phyloP scores from a whole-genome alignment of 2,113 vertebrate species.

The Mionectes macconnelli region DNA sequence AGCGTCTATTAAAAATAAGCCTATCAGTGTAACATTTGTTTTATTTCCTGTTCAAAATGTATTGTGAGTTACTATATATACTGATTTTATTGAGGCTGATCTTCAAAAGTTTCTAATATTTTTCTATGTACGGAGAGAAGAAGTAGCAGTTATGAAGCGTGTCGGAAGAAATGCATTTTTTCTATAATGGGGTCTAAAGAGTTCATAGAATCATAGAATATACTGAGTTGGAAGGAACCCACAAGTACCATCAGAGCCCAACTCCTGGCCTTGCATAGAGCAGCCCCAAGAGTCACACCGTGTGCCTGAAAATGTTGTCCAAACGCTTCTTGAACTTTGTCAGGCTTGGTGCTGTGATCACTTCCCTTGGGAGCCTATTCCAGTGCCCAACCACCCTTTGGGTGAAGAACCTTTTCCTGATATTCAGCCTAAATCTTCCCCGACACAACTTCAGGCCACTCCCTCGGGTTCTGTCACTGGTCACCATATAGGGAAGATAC shows the following conservation, averaged over 20 bases:
- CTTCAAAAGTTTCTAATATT: neutral
- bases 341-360: neutral
- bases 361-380: neutral
- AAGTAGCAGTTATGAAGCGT: neutral
- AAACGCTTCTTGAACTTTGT: fast-evolving
- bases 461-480: neutral
- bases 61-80: neutral
- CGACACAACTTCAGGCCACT: neutral
- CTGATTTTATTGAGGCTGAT: neutral
- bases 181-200: neutral
- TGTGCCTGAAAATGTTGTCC: neutral
- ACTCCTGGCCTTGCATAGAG: neutral
- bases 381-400: neutral
- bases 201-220: neutral
- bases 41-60: neutral
- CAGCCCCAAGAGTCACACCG: too few species aligned
- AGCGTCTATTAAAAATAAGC: neutral
- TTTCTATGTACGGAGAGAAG: neutral
- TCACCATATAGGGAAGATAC: neutral
- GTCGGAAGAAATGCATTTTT: neutral
- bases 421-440: neutral
- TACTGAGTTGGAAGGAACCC: neutral
- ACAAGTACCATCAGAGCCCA: neutral
- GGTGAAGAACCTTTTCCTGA: neutral
- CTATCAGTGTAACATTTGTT: neutral